Conservation (phyloP, 2,888 invertebrate genomes). For the Conistra vaccinii region DNA sequence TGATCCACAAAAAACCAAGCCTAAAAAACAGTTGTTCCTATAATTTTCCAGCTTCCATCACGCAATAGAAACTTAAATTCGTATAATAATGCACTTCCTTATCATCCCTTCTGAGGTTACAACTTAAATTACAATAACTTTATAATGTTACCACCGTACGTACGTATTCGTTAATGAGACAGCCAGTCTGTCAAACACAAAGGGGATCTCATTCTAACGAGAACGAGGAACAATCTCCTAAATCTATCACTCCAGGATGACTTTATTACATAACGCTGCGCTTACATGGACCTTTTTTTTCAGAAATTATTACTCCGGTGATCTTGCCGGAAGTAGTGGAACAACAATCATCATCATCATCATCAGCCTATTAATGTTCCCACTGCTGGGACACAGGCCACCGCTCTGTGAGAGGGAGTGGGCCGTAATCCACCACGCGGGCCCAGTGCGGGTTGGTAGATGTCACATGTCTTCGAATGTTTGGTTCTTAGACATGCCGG, state of each 20-base stretch:
- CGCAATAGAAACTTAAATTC: not conserved
- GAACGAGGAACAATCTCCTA: conserved; percentile 57
- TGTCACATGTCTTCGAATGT: no score
- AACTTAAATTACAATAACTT: conserved; percentile 30
- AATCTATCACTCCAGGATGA: conserved; percentile 61
- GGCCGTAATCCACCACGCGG: no score
- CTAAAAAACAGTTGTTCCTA: not conserved
- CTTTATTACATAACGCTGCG: conserved; percentile 61
- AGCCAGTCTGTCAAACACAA: conserved; percentile 60
- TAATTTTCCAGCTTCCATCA: not conserved
- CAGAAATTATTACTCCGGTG: not conserved
- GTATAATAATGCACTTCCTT: conserved; percentile 25
- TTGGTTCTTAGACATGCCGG: no score
- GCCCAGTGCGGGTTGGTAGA: no score
- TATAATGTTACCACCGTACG: conserved; percentile 38
- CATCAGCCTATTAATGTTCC: no score
- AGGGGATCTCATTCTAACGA: conserved; percentile 45
- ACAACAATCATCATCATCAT: no score
- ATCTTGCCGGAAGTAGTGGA: not conserved
- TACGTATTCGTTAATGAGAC: conserved; percentile 55
- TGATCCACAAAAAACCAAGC: not conserved
- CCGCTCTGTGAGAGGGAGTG: no score
- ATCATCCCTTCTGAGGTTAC: conserved; percentile 11
- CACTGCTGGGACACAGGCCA: no score
- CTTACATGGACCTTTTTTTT: conserved; percentile 31